A percentile compares a stretch with the other conserved stretches of the same genome.
These are phyloP conservation scores for Uria aalge DNA, from an alignment of 2,113 vertebrate genomes.

Conservation along the genomic window DNA sequence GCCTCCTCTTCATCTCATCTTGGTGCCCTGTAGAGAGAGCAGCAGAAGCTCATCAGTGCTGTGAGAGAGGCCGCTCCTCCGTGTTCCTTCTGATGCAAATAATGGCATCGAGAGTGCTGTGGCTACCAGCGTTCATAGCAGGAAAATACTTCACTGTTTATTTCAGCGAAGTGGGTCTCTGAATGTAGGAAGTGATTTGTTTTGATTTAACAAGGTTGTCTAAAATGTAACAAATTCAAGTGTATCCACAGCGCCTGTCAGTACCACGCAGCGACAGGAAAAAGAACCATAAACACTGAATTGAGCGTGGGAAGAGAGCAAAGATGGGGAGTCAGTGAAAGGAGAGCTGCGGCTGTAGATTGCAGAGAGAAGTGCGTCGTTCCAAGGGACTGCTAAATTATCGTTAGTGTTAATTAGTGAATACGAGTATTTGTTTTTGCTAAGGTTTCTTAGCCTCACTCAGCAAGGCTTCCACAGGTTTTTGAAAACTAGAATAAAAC, in stretches of 20 bases:
- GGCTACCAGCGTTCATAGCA: neutral
- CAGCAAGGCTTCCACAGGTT: neutral
- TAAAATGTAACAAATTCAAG: neutral
- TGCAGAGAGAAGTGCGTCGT: neutral
- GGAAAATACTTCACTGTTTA: neutral
- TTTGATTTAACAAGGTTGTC: constrained; percentile 24
- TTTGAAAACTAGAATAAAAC: neutral
- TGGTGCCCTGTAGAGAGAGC: neutral
- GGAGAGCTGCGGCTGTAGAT: neutral
- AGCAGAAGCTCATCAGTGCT: neutral
- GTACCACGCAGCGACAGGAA: neutral
- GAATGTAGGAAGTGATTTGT: neutral
- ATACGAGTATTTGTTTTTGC: neutral
- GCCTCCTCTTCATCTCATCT: neutral
- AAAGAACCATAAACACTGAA: neutral
- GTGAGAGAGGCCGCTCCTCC: neutral
- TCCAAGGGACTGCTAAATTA: neutral
- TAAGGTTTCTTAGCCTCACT: neutral
- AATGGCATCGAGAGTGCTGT: neutral
- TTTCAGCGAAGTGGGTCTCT: neutral
- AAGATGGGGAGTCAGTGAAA: rapidly evolving
- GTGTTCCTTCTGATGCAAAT: neutral
- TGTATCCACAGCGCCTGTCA: neutral
- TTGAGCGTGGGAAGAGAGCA: neutral
- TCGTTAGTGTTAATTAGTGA: neutral